phyloP scores from a whole-genome alignment of 2,113 vertebrate genomes.

The Pontoporia blainvillei region DNA sequence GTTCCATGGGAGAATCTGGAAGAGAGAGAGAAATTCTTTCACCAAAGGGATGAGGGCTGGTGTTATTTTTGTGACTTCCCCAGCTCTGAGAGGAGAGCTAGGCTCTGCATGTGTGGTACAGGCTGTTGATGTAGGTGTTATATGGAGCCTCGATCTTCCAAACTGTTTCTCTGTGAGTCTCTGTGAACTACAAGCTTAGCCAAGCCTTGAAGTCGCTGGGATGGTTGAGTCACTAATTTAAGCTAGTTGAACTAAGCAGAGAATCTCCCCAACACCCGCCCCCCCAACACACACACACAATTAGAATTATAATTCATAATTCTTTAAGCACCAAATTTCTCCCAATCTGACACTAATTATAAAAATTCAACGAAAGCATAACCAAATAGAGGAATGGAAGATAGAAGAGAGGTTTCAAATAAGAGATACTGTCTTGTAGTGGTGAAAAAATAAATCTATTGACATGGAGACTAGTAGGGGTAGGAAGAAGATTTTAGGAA shows the following conservation, averaged over 20 bases:
- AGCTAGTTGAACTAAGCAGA: neutral
- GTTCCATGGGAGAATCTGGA: neutral
- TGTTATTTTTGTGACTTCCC: neutral
- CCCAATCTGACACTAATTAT: neutral
- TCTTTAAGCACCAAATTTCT: slow-evolving; percentile 1
- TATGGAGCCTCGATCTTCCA: neutral
- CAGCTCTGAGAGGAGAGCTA: neutral
- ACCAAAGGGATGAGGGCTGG: neutral
- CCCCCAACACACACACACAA: neutral
- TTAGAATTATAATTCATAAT: slow-evolving; percentile 11
- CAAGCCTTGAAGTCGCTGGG: neutral
- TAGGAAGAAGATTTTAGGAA: neutral
- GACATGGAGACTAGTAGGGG: neutral
- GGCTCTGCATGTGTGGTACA: neutral
- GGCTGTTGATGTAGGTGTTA: neutral
- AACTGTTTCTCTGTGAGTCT: neutral
- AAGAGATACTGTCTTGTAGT: neutral
- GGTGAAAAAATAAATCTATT: neutral
- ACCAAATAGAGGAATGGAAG: neutral
- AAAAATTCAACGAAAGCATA: neutral
- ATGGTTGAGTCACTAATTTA: neutral
- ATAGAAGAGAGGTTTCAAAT: neutral
- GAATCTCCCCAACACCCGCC: neutral
- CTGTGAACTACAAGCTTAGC: neutral
- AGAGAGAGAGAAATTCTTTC: neutral